Evolutionary conservation across 1,140 invertebrate species (phyloP).

Genomic region (Helicoverpa zea): DNA sequence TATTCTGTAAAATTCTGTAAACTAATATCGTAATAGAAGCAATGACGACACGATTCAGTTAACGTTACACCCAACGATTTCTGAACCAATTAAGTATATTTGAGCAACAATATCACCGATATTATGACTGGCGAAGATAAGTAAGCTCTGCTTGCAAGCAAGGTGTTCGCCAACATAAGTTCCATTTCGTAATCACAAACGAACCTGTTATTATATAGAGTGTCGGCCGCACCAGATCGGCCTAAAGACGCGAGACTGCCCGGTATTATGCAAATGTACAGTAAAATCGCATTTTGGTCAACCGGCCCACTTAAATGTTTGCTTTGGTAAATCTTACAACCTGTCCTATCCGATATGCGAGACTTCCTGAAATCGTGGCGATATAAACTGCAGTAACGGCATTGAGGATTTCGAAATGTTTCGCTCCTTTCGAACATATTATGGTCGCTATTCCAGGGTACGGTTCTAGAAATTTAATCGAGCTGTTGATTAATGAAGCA

Average conservation of each 20-base stretch:
- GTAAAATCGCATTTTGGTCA: constrained; percentile 67
- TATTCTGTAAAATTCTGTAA: background rate
- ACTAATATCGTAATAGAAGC: background rate
- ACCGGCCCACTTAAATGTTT: constrained; percentile 58
- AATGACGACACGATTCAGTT: background rate
- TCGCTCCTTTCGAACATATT: constrained; percentile 50
- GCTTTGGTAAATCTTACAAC: constrained; percentile 61
- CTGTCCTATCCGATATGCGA: constrained; percentile 58
- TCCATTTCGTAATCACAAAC: constrained; percentile 44
- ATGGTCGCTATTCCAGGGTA: constrained; percentile 30
- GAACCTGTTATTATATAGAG: constrained; percentile 35
- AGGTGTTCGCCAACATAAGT: constrained; percentile 35
- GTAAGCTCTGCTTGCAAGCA: constrained; percentile 22
- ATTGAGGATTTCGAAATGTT: constrained; percentile 51
- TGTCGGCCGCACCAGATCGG: constrained; percentile 2
- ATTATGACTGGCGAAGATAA: constrained; percentile 29
- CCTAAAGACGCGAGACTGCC: constrained; percentile 41
- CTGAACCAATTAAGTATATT: constrained; percentile 29
- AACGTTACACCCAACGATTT: constrained; percentile 13
- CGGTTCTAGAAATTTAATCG: constrained; percentile 25
- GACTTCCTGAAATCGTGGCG: constrained; percentile 62
- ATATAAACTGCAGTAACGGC: constrained; percentile 40
- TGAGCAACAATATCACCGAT: constrained; percentile 3
- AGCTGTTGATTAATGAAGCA: constrained; percentile 46
- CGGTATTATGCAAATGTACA: constrained; percentile 67